Conservation (phyloP, 2,113 vertebrate species). For the Geococcyx californianus region DNA sequence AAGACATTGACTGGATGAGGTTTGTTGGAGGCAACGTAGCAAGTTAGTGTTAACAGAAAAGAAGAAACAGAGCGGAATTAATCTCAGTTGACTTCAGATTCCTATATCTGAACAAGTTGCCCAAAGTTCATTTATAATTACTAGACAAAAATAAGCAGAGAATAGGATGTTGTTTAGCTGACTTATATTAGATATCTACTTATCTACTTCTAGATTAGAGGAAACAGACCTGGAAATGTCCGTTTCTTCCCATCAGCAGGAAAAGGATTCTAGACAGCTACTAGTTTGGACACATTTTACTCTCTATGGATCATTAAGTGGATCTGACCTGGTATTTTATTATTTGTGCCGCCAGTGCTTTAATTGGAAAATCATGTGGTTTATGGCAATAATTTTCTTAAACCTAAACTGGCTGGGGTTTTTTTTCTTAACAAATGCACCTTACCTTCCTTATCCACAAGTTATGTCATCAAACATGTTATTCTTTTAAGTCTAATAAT, state of each 20-base stretch:
- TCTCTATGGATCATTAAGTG: not conserved
- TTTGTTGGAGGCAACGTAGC: not conserved
- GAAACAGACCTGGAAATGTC: not conserved
- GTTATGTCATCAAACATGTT: not conserved
- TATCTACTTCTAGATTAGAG: not conserved
- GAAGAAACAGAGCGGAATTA: not conserved
- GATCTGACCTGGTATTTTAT: not conserved
- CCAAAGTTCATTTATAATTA: not conserved
- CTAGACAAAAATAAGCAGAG: not conserved
- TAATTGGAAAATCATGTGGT: not conserved
- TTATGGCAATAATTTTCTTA: not conserved
- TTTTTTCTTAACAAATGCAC: not conserved
- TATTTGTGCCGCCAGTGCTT: not conserved
- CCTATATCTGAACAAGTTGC: not conserved
- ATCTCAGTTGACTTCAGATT: not conserved
- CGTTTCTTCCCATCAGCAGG: not conserved
- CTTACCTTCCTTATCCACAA: not conserved
- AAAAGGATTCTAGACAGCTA: not conserved
- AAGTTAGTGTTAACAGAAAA: not conserved
- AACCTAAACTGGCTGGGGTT: not conserved
- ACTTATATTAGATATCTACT: not conserved
- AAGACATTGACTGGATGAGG: not conserved
- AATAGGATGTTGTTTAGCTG: not conserved
- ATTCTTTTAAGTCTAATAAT: not conserved
- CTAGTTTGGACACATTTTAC: not conserved